Evolutionary conservation across 2,888 invertebrate species (phyloP).

Genomic region (Drosophila mettleri): DNA sequence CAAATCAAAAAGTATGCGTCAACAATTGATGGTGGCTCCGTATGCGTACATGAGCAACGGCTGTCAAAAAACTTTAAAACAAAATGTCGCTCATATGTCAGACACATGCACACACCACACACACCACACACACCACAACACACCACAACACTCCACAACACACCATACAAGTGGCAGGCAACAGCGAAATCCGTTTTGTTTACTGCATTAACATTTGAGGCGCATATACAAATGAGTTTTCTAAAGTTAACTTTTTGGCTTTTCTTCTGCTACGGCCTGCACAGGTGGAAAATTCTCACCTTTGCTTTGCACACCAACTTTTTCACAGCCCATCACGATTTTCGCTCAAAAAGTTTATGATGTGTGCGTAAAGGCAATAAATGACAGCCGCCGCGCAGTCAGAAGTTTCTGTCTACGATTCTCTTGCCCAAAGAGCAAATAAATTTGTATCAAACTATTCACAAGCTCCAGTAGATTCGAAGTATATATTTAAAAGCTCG

Average conservation of each 20-base stretch:
- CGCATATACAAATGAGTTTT: slow-evolving; percentile 76
- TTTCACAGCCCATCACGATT: slow-evolving; percentile 13
- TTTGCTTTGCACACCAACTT: slow-evolving; percentile 9
- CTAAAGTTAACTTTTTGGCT: slow-evolving; percentile 62
- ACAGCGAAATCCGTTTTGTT: slow-evolving; percentile 28
- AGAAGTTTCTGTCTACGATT: neutral
- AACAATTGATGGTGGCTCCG: slow-evolving; percentile 65
- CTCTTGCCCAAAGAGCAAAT: neutral
- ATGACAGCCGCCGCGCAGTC: neutral
- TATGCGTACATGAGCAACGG: slow-evolving; percentile 42
- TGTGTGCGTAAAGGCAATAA: slow-evolving; percentile 3
- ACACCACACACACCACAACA: slow-evolving; percentile 15
- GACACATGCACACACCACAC: slow-evolving; percentile 34
- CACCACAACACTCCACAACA: slow-evolving; percentile 13
- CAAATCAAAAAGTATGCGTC: slow-evolving; percentile 66
- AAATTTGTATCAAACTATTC: neutral
- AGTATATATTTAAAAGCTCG: neutral
- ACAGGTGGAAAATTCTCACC: slow-evolving; percentile 39
- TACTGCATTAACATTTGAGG: slow-evolving; percentile 73
- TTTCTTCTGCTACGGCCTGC: slow-evolving; percentile 21
- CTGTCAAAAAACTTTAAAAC: slow-evolving; percentile 78
- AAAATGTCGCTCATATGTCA: slow-evolving; percentile 79
- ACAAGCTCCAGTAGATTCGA: too few species aligned
- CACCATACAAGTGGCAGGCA: slow-evolving; percentile 41
- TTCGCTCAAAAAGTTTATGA: slow-evolving; percentile 30